phyloP scores from a whole-genome alignment of 2,888 invertebrate genomes.

The Ornithoptera priamus region DNA sequence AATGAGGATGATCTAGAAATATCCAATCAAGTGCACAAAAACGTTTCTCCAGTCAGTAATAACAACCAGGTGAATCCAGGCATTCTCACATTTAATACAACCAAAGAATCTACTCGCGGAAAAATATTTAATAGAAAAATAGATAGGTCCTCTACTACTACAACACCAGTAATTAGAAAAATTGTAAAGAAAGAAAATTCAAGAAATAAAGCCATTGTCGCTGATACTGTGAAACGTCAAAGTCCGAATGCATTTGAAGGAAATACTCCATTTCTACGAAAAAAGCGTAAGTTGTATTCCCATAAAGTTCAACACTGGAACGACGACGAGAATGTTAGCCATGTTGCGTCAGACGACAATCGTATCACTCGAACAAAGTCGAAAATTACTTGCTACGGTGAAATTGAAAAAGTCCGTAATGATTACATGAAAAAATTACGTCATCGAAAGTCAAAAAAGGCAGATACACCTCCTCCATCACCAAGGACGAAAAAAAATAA shows the following conservation, averaged over 20 bases:
- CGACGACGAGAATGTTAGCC: constrained; percentile 31
- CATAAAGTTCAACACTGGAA: constrained; percentile 52
- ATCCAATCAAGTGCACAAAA: constrained; percentile 16
- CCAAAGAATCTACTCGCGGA: constrained; percentile 8
- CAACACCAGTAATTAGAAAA: background rate
- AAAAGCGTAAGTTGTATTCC: constrained; percentile 66
- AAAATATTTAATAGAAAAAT: constrained; percentile 40
- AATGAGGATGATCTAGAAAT: background rate
- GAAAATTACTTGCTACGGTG: constrained; percentile 53
- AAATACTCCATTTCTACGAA: constrained; percentile 36
- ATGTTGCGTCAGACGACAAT: constrained; percentile 32
- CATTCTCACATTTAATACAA: constrained; percentile 32
- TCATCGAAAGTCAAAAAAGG: constrained; percentile 37
- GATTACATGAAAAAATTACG: constrained; percentile 43
- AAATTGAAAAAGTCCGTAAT: constrained; percentile 55
- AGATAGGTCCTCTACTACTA: constrained; percentile 38
- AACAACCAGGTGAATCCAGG: constrained; percentile 29
- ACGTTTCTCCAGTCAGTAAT: constrained; percentile 26
- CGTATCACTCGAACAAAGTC: constrained; percentile 38
- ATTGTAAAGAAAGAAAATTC: constrained; percentile 26
- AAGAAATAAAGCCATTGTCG: constrained; percentile 25
- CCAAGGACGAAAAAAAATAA: constrained; percentile 52
- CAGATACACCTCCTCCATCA: constrained; percentile 38
- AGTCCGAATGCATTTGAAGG: constrained; percentile 25
- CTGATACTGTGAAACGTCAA: constrained; percentile 10